Evolutionary conservation across 2,888 invertebrate species (phyloP).

Genomic region (Cephus pygmeus): DNA sequence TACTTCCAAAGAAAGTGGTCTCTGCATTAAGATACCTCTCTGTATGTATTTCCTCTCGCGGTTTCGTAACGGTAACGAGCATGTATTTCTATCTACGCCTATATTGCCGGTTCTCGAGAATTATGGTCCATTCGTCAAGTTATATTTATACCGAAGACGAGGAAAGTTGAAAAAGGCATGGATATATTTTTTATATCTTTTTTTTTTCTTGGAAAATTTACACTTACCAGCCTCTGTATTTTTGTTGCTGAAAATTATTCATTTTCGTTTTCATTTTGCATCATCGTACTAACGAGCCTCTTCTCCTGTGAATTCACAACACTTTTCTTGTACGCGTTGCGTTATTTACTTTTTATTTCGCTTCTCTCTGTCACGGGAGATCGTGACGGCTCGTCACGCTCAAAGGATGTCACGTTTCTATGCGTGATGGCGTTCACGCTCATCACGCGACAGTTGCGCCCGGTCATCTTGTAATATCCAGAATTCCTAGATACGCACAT

Average conservation of each 20-base stretch:
- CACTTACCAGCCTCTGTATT: not conserved
- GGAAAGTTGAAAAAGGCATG: not conserved
- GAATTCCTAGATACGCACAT: constrained; percentile 4
- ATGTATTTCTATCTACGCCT: not conserved
- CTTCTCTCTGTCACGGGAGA: not conserved
- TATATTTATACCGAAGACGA: not conserved
- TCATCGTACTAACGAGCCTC: not conserved
- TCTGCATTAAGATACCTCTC: not conserved
- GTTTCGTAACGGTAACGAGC: not conserved
- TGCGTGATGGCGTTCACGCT: constrained; percentile 13
- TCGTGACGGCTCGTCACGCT: not conserved
- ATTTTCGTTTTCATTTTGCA: not conserved
- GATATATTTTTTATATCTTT: too few species aligned
- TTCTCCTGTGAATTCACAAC: not conserved
- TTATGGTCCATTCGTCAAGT: not conserved
- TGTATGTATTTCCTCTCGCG: not conserved
- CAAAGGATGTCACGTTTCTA: constrained; percentile 19
- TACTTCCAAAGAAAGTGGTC: not conserved
- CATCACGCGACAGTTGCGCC: constrained; percentile 3
- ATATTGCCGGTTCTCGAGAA: not conserved
- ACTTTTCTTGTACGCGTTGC: not conserved
- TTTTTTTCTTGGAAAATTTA: not conserved
- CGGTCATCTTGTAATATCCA: constrained; percentile 11
- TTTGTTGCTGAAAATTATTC: not conserved
- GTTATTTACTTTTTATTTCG: constrained; percentile 2